Conservation (phyloP, 2,888 invertebrate genomes). For the Tachina fera region DNA sequence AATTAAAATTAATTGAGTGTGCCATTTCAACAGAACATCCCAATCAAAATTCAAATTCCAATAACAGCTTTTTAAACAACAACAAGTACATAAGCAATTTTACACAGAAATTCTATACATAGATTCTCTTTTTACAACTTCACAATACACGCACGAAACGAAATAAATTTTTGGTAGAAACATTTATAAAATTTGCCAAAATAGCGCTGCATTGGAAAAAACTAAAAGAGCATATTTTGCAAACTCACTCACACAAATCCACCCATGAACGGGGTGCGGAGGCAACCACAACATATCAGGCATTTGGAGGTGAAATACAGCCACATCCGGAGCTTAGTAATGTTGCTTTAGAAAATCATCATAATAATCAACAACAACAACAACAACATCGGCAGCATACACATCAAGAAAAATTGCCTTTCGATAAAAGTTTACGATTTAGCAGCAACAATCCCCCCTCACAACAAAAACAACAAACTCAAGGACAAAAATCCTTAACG, state of each 20-base stretch:
- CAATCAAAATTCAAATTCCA: conserved; percentile 1
- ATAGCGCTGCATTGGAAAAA: conserved; percentile 74
- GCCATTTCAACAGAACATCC: background rate
- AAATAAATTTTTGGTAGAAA: conserved; percentile 24
- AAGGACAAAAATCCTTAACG: conserved; percentile 44
- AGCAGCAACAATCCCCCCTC: conserved; percentile 44
- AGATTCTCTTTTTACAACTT: background rate
- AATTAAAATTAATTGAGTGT: conserved; percentile 32
- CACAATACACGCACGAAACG: background rate
- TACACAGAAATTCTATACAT: background rate
- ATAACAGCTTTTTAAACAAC: background rate
- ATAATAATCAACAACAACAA: conserved; percentile 29
- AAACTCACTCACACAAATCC: conserved; percentile 64
- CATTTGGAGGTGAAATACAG: conserved; percentile 65
- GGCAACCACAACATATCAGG: conserved; percentile 64
- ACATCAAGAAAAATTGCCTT: conserved; percentile 39
- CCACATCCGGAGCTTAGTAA: conserved; percentile 62
- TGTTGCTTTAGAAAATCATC: conserved; percentile 64
- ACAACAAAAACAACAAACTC: conserved; percentile 37
- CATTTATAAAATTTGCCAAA: conserved; percentile 71
- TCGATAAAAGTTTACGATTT: conserved; percentile 42
- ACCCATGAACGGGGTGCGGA: conserved; percentile 67
- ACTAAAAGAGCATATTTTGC: conserved; percentile 74
- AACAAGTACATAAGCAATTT: background rate
- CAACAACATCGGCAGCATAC: conserved; percentile 29